Evolutionary conservation across 1,140 invertebrate species (phyloP), one percentile per base, ranked within the genome.

Genomic region (Drosophila nebulosa): DNA sequence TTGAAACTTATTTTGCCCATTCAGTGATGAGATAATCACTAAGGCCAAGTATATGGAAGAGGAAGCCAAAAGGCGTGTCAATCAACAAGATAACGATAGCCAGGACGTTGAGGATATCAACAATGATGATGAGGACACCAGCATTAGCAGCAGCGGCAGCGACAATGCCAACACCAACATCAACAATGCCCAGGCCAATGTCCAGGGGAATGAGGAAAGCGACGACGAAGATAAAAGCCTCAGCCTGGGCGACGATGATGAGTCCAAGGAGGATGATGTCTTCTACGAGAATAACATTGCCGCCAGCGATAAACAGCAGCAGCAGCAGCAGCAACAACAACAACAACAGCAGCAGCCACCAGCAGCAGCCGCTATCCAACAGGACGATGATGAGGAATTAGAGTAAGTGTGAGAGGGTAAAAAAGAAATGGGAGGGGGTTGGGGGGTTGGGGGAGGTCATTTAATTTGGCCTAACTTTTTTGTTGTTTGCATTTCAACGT

Each of bases 231-330:
- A 85, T 78, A 85, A 85, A 64, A 85, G 81, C 62, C 70, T 89
- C 1, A 89, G 79, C 21, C 46, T 88, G 52, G 85, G 91, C 18
- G 92, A 92, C 30, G 83, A 88, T 66, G 93, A 94, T 65, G 81
- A 85, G 57, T 93, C 94, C n/a, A 93, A 94, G 61, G 94, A 95
- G 76, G 95, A 95, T 73, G 95, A 95, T 74, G 94, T 95, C 26
- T 95, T 95, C 91, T 95, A 95, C 83, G 95, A 96, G 86, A 94
- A 94, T 12, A 94, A 95, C 76, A 94, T 77, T 58, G 81, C 75
- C 57, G 42, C 56, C 22, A 46, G 70, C 78, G 81, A 88, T 61
- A 88, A 89, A 51, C 74, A 89, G 64, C 76, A 79, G 10, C 76
- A 77, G 1, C 74, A 78, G 14, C 68, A 74, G 26, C 53, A 73